phyloP scores from a whole-genome alignment of 2,888 invertebrate species.

The Cerceris ruficornis region DNA sequence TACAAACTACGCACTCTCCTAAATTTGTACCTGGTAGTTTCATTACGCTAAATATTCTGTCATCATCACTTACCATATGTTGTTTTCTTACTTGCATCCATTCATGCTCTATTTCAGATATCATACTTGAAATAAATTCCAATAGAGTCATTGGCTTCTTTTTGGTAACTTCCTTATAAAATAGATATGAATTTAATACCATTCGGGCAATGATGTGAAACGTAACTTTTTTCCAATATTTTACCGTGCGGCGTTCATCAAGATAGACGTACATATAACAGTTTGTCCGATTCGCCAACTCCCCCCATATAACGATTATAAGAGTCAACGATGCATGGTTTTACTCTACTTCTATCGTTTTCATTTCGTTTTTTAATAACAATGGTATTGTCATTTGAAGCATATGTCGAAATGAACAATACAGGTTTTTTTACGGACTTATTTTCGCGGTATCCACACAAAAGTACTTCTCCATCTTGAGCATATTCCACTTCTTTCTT shows the following conservation, averaged over 20 bases:
- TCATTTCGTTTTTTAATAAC: slow-evolving; percentile 11
- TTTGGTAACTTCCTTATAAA: slow-evolving; percentile 1
- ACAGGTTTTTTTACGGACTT: too few relatives aligned
- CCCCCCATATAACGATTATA: slow-evolving; percentile 9
- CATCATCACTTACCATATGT: not conserved
- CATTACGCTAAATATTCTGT: slow-evolving; percentile 1
- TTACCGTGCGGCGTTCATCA: slow-evolving; percentile 10
- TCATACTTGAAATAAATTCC: slow-evolving; percentile 10
- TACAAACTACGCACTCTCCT: slow-evolving; percentile 12
- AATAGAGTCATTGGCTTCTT: slow-evolving; percentile 3
- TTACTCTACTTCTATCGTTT: not conserved
- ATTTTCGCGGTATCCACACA: too few relatives aligned
- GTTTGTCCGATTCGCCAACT: slow-evolving; percentile 5
- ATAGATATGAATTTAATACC: slow-evolving; percentile 6
- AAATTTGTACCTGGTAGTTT: slow-evolving; percentile 9
- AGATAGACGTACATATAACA: slow-evolving; percentile 5
- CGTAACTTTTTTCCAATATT: slow-evolving; percentile 20
- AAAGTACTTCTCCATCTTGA: too few relatives aligned
- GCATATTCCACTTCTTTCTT: too few relatives aligned
- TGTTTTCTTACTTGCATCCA: slow-evolving; percentile 11
- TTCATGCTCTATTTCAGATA: slow-evolving; percentile 13
- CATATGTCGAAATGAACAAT: too few relatives aligned
- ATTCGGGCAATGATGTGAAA: too few relatives aligned
- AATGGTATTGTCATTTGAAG: too few relatives aligned
- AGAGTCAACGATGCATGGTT: slow-evolving; percentile 7